Evolutionary conservation across 2,113 vertebrate genomes (phyloP), one percentile per base, ranked within the genome.

Genomic region (Triplophysa rosa): DNA sequence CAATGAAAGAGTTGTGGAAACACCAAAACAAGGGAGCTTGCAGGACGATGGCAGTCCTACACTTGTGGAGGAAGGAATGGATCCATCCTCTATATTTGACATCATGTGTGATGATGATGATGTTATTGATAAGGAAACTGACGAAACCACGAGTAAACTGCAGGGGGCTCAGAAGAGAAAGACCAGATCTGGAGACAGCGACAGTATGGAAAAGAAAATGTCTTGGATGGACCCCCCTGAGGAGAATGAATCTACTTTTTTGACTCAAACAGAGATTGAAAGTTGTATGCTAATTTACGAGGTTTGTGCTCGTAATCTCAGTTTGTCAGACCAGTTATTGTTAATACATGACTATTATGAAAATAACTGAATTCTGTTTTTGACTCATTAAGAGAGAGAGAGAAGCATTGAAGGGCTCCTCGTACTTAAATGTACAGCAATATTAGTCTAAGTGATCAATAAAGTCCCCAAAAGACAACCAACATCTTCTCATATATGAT

Each of bases 201-300:
- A 91, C 68, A 79, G 80, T 5, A 94, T 83, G 75, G 80, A 87
- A 3, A 94, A 92, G 79, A 88, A 94, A 49, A 91, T 94, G 0
- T 98, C 97, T 0, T 98, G 97, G 97, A 98, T 99, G 0, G 95
- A 98, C 87, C 97, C 97, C 0, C 97, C 98, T 0, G 93, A 95
- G 63, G 95, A 96, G 82, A 91, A 86, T 1, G 92, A 90, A 71
- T 88, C 89, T 10, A 90, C 89, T 0, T 93, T 92, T 17, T 94
- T 99, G 49, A 94, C 96, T 1, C 97, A 98, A 90, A 96, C 97
- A 0, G 98, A 99, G 91, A 92, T 98, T 56, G 98, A 99, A 89
- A 98, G 97, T 92, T 98, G 97, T 87, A 98, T 98, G 97, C 95
- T 95, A 91, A 95, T 93, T 49, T 99, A 98, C 0, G 92, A 95